phyloP scores from a whole-genome alignment of 2,113 vertebrate species.

The Cromileptes altivelis region DNA sequence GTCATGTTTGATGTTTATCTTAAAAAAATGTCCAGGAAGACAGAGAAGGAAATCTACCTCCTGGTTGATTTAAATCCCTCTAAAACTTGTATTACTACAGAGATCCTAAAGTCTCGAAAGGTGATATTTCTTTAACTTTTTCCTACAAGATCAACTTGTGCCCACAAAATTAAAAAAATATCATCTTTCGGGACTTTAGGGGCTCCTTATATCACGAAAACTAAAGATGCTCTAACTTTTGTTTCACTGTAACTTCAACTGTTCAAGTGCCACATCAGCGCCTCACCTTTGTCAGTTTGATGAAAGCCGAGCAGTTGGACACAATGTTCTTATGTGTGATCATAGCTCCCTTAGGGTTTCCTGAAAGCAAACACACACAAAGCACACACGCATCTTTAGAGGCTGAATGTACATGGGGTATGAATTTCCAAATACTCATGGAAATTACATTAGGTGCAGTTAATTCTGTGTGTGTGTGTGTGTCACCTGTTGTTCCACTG shows the following conservation, averaged over 20 bases:
- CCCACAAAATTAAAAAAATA: too few relatives aligned
- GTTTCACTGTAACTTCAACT: neutral
- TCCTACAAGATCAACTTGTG: too few relatives aligned
- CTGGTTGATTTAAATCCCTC: too few relatives aligned
- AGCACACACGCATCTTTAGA: conserved; percentile 14
- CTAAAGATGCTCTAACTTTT: neutral
- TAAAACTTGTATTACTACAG: too few relatives aligned
- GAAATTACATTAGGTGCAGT: neutral
- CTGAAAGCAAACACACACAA: conserved; percentile 75
- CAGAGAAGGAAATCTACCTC: too few relatives aligned
- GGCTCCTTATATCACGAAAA: too few relatives aligned
- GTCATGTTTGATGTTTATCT: too few relatives aligned
- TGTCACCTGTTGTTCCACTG: conserved; percentile 84
- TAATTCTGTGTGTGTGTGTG: neutral
- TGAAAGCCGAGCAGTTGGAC: conserved; percentile 89
- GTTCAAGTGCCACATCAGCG: neutral
- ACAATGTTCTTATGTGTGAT: conserved; percentile 92
- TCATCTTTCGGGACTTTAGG: too few relatives aligned
- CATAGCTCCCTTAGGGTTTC: conserved; percentile 95
- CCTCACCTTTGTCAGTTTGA: conserved; percentile 90
- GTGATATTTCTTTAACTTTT: too few relatives aligned
- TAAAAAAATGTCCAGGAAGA: too few relatives aligned
- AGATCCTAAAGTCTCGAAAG: too few relatives aligned
- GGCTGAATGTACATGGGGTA: neutral
- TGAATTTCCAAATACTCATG: neutral